These are phyloP conservation scores for Bembecia ichneumoniformis DNA, from an alignment of 2,888 invertebrate species.

Conservation along the genomic window DNA sequence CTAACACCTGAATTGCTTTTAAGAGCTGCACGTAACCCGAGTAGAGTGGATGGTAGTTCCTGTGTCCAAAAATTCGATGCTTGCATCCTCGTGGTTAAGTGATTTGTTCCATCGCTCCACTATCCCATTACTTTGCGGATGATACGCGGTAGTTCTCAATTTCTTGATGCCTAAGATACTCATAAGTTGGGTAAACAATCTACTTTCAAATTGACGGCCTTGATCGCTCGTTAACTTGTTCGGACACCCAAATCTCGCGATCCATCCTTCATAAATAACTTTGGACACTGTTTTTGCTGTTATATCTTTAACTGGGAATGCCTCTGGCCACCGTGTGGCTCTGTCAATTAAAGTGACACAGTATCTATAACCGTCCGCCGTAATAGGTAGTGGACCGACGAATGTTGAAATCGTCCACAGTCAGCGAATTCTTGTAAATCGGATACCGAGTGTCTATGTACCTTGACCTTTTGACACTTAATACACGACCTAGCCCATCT, in stretches of 20 bases:
- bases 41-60: slow-evolving; percentile 21
- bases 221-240: slow-evolving; percentile 12
- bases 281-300: neutral
- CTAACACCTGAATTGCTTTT: slow-evolving; percentile 13
- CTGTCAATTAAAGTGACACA: slow-evolving; percentile 16
- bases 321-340: slow-evolving; percentile 17
- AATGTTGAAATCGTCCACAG: slow-evolving; percentile 10
- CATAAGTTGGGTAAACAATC: slow-evolving; percentile 8
- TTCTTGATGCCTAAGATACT: slow-evolving; percentile 10
- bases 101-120: slow-evolving; percentile 16
- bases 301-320: slow-evolving; percentile 11
- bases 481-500: neutral
- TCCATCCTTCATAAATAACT: neutral
- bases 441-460: neutral
- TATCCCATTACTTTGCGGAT: slow-evolving; percentile 13
- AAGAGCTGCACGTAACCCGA: slow-evolving; percentile 19
- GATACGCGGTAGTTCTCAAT: slow-evolving; percentile 12
- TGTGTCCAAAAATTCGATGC: slow-evolving; percentile 11
- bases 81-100: slow-evolving; percentile 11
- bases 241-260: too few relatives aligned
- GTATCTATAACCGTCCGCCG: slow-evolving; percentile 10
- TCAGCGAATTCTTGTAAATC: slow-evolving; percentile 5
- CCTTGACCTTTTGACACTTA: slow-evolving; percentile 1
- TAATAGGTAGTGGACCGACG: slow-evolving; percentile 14
- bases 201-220: slow-evolving; percentile 11